A percentile compares a stretch with the other conserved stretches of the same genome.
Conservation (phyloP, 2,888 invertebrate genomes). For the Acronicta aceris region DNA sequence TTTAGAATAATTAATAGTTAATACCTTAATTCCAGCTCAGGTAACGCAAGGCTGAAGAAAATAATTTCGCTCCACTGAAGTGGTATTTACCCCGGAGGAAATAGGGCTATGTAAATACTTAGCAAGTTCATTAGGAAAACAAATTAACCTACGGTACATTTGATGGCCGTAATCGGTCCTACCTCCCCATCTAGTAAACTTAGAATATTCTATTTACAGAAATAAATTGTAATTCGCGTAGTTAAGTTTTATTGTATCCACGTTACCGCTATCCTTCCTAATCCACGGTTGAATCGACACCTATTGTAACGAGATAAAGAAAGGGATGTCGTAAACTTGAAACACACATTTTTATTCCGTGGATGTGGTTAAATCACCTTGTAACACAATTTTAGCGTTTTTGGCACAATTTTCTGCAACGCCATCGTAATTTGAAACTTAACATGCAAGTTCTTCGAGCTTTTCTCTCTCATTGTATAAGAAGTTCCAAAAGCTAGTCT, state of each 20-base stretch:
- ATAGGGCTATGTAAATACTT: slow-evolving; percentile 54
- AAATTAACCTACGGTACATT: slow-evolving; percentile 64
- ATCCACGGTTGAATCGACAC: slow-evolving; percentile 79
- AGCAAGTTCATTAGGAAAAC: slow-evolving; percentile 63
- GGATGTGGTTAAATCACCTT: slow-evolving; percentile 66
- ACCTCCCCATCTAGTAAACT: slow-evolving; percentile 35
- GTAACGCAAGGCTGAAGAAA: slow-evolving; percentile 47
- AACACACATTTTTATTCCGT: slow-evolving; percentile 78
- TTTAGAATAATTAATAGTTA: slow-evolving; percentile 57
- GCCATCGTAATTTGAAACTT: slow-evolving; percentile 12
- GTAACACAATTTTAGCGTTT: slow-evolving; percentile 62
- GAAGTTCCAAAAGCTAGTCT: too few relatives aligned
- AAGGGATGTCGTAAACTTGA: slow-evolving; percentile 81
- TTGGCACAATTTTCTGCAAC: slow-evolving; percentile 35
- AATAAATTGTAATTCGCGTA: slow-evolving; percentile 39
- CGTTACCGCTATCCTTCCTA: slow-evolving; percentile 58
- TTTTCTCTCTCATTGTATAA: too few relatives aligned
- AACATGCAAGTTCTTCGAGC: not conserved
- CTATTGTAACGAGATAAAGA: slow-evolving; percentile 81
- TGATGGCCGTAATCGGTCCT: slow-evolving; percentile 58
- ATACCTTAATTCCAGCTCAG: slow-evolving; percentile 52
- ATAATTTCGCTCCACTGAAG: slow-evolving; percentile 52
- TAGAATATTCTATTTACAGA: slow-evolving; percentile 38
- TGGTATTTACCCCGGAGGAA: slow-evolving; percentile 50
- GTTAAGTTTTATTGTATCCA: slow-evolving; percentile 50